These are phyloP conservation scores for Noctua comes DNA, from an alignment of 2,888 invertebrate genomes.

Conservation along the genomic window DNA sequence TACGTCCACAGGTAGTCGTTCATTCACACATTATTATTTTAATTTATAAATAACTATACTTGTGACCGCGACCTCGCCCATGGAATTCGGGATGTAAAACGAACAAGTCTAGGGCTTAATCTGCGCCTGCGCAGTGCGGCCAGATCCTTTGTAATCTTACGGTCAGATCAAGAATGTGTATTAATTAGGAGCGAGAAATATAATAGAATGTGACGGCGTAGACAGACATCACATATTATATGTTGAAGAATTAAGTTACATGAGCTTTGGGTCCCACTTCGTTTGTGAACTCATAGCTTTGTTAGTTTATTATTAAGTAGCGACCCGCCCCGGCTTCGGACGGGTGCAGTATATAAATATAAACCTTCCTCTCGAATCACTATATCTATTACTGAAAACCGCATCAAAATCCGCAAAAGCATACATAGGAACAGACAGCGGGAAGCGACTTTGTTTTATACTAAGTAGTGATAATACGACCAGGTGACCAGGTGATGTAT, in stretches of 20 bases:
- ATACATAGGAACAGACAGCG: too few relatives aligned
- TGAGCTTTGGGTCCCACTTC: neutral
- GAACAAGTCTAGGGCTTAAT: conserved; percentile 58
- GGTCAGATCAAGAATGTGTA: conserved; percentile 55
- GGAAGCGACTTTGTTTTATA: too few relatives aligned
- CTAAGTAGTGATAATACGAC: neutral
- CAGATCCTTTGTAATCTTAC: conserved; percentile 54
- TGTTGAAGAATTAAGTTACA: conserved; percentile 38
- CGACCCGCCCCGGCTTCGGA: too few relatives aligned
- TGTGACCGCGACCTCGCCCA: conserved; percentile 26
- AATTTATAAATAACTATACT: conserved; percentile 59
- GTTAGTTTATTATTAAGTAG: neutral
- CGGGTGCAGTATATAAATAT: too few relatives aligned
- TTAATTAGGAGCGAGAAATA: conserved; percentile 61
- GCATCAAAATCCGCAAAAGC: too few relatives aligned
- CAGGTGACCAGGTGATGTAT: neutral
- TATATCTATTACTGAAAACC: too few relatives aligned
- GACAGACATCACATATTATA: conserved; percentile 43
- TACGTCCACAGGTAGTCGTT: conserved; percentile 43
- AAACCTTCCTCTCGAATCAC: too few relatives aligned
- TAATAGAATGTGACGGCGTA: conserved; percentile 44
- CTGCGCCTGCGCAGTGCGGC: conserved; percentile 50
- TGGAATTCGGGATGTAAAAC: conserved; percentile 53
- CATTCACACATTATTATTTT: conserved; percentile 64
- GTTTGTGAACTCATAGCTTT: conserved; percentile 19